These are phyloP conservation scores for Tryphoninae sp. DNA, from an alignment of 2,888 invertebrate species.

Conservation along the genomic window DNA sequence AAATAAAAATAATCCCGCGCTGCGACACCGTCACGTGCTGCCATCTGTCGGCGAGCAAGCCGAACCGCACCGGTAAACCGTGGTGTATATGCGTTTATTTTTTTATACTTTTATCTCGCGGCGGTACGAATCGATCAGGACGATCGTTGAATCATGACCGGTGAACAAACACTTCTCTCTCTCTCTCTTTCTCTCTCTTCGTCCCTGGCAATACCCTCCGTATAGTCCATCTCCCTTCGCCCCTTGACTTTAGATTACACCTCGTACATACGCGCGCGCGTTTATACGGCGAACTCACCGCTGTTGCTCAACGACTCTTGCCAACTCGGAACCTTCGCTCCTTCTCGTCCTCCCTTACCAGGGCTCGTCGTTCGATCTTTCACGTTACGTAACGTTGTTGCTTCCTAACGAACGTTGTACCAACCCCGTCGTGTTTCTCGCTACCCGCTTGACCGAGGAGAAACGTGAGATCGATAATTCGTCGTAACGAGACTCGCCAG, in stretches of 20 bases:
- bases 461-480: conserved; percentile 60
- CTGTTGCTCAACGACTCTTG: neutral
- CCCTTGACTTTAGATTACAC: conserved; percentile 32
- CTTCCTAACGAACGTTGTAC: neutral
- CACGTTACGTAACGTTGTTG: conserved; percentile 45
- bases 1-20: conserved; percentile 34
- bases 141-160: conserved; percentile 43
- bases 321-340: neutral
- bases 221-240: neutral
- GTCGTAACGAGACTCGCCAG: conserved; percentile 56
- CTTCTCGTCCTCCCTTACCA: neutral
- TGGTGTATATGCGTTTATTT: neutral
- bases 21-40: conserved; percentile 73
- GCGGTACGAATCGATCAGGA: conserved; percentile 39
- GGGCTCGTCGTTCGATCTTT: conserved; percentile 29
- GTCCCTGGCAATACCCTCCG: conserved; percentile 1
- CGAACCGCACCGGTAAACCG: conserved; percentile 1
- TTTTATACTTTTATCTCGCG: neutral
- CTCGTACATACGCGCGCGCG: conserved; percentile 17
- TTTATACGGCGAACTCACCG: neutral
- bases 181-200: neutral
- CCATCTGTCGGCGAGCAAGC: conserved; percentile 74
- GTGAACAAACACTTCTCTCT: conserved; percentile 9
- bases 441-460: conserved; percentile 5
- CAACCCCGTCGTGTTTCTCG: neutral